Evolutionary conservation across 2,113 vertebrate genomes (phyloP), one percentile per base, ranked within the genome.

Genomic region (Syngnathoides biaculeatus): DNA sequence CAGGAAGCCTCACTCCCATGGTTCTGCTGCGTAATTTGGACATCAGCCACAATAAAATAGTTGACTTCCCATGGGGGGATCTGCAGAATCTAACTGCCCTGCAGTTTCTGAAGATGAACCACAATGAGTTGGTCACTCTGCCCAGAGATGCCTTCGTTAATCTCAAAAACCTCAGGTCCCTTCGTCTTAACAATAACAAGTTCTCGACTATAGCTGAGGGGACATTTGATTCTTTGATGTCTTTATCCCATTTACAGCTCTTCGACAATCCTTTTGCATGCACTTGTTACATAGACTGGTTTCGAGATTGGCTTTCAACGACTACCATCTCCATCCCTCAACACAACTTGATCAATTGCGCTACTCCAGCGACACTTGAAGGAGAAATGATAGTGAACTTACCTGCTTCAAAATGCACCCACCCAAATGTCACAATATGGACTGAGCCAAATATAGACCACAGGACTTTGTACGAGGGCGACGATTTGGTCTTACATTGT

Each of bases 31-130:
- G 91, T 56, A 98, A 98, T 87, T 90, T 99, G 19, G 97, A 98
- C 87, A 75, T 98, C 67, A 98, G 96, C 86, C 78, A 98, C 89
- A 99, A 98, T 83, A 92, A 89, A 77, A 92, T 99, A 0, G 85
- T 73, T 0, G 89, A 93, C 68, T 99, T 99, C 70, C 96, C 97
- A 0, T 99, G 97, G 97, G 91, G 81, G 60, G 97, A 99, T 78
- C 91, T 99, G 67, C 82, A 86, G 66, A 96, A 95, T 84, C 92
- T 98, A 40, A 94, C 92, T 0, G 88, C 89, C 8, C 91, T 99
- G 61, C 93, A 95, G 76, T 75, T 98, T 75, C 84, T 99, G 56
- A 98, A 96, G 87, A 95, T 99, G 95, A 96, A 97, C 90, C 93
- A 99, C 81, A 99, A 99, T 35, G 86, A 92, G 77, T 89, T 99